Evolutionary conservation across 2,113 vertebrate genomes (phyloP), one percentile per base, ranked within the genome.

Genomic region (Entomyzon cyanotis): DNA sequence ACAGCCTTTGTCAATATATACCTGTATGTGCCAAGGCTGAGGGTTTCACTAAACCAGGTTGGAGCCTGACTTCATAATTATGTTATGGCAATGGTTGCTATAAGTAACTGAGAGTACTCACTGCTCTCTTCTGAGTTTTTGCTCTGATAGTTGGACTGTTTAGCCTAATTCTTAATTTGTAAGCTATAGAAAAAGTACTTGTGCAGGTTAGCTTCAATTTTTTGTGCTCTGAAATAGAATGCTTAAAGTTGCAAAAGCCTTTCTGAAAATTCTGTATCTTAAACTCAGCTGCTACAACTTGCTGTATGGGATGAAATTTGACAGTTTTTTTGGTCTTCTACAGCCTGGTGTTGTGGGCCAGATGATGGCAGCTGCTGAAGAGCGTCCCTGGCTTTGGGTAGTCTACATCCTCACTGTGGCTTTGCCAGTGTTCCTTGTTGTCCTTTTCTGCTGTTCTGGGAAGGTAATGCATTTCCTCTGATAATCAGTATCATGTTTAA

Each of bases 361-460:
- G 97, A 99, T 99, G 99, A 96, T 99, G 81, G 98, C 96, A 10
- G 99, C 99, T 15, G 99, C 99, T 11, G 99, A 99, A 92, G 99
- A 99, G 90, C 98, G 99, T 56, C 99, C 99, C 0, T 99, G 99
- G 99, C 98, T 99, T 53, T 99, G 99, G 99, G 96, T 99, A 12
- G 98, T 99, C 67, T 99, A 99, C 86, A 98, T 99, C 84, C 97
- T 99, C 77, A 99, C 99, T 1, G 99, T 99, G 68, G 99, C 99
- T 69, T 85, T 99, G 47, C 99, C 99, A 0, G 97, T 99, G 41
- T 98, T 99, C 89, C 99, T 99, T 59, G 98, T 99, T 94, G 94
- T 99, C 24, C 98, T 99, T 80, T 99, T 99, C 98, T 99, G 99
- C 98, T 99, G 99, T 93, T 99, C 99, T 47, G 99, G 99, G 70